Base-by-base conservation (phyloP, 2,888 invertebrate species). In the Branchinecta sandiegonensis region DNA sequence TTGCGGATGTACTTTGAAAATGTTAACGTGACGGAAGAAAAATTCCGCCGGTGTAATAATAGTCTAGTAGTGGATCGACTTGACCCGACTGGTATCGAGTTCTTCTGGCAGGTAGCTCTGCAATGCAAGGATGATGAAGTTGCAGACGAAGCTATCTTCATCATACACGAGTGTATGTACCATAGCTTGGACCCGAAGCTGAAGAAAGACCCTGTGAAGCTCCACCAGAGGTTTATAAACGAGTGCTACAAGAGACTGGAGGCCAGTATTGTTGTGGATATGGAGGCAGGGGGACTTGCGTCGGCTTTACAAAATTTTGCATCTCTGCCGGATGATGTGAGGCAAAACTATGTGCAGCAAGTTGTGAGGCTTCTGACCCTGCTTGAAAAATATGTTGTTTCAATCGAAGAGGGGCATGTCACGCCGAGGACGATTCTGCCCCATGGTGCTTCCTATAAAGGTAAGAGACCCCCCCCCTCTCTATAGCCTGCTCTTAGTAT, bases 1-100 rank as follows among this genome's bases (percentile, higher is more conserved):
- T 79, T 80, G 71, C 78, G 78, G 72, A 76, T 76, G 48, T 81
- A 77, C 72, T 80, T 80, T 75, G 78, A 79, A 71, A 76, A 74
- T 73, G 79, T 80, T 68, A 80, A 80, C 73, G 67, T 69, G 23
- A 47, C 69, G 10, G 69, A 69, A 13, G 69, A 65, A 17, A 63
- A 67, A 47, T 63, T 69, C 63, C 65, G 71, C 5, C 71, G 77
- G 79, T 73, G 17, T 56, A 56, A 56, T 1, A 56, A 56, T 56
- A 9, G 14, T 56, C 56, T 56, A 46, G 68, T 76, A 70, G 78
- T 80, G 46, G 80, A 80, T 71, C 78, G 78, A 70, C 69, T 76
- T 23, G 79, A 80, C 46, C 74, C 79, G 46, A 72, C 77, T 68
- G 80, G 80, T 8, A 71, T 79, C 68, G 79, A 80, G 69, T 80